Percentiles rank a stretch among this genome's conserved stretches.
Conservation (phyloP, 2,797 vertebrate genomes). For the Coregonus ussuriensis region DNA sequence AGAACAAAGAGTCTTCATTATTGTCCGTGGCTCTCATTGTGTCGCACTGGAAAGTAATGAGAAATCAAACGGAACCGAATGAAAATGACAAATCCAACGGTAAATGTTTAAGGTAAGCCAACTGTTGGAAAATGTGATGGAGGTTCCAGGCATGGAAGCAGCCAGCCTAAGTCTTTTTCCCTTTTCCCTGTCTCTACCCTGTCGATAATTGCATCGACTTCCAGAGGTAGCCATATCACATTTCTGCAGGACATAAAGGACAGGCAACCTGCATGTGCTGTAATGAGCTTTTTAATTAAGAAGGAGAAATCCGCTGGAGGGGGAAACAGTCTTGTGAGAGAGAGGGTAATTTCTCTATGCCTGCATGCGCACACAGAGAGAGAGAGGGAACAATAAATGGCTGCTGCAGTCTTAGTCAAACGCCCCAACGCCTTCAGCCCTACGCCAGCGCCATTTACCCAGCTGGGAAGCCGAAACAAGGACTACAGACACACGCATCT, state of each 20-base stretch:
- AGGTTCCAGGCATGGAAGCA: constrained; percentile 1
- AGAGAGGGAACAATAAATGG: constrained; percentile 31
- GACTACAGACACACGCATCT: constrained; percentile 48
- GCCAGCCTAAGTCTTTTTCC: background rate
- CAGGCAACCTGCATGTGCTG: constrained; percentile 56
- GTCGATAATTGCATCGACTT: constrained; percentile 60
- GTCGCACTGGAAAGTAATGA: constrained; percentile 47
- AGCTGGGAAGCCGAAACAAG: constrained; percentile 42
- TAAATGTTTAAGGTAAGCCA: constrained; percentile 39
- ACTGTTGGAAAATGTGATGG: constrained; percentile 35
- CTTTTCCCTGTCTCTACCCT: constrained; percentile 16
- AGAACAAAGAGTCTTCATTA: constrained; percentile 65
- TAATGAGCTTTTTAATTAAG: constrained; percentile 79
- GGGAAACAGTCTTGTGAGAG: constrained; percentile 38
- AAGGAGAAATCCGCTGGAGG: constrained; percentile 59
- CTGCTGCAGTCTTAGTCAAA: constrained; percentile 7
- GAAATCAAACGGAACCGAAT: constrained; percentile 56
- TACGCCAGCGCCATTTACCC: constrained; percentile 20
- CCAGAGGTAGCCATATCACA: constrained; percentile 44
- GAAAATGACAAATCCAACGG: constrained; percentile 37
- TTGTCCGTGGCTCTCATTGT: constrained; percentile 41
- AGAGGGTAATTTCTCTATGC: constrained; percentile 57
- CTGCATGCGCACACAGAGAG: constrained; percentile 22
- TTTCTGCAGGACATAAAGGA: constrained; percentile 62
- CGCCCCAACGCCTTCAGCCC: background rate